A percentile compares a stretch with the other conserved stretches of the same genome.
Conservation (phyloP, 1,140 invertebrate genomes). For the Trachymyrmex cornetzi region DNA sequence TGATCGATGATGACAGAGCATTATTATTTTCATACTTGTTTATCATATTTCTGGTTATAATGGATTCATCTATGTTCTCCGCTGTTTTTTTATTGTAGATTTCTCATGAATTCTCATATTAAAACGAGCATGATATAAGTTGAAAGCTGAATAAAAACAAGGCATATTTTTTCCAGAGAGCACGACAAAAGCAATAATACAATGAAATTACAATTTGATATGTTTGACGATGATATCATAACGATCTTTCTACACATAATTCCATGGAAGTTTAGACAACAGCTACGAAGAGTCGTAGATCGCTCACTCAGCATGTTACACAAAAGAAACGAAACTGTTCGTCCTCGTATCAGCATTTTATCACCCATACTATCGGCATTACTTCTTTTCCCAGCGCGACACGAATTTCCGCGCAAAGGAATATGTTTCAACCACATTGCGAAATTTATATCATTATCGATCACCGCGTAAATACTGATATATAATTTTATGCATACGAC, state of each 20-base stretch:
- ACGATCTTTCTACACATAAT: conserved; percentile 38
- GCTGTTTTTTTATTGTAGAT: neutral
- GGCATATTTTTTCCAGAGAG: neutral
- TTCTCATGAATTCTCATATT: neutral
- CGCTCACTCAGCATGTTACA: conserved; percentile 46
- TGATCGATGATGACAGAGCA: conserved; percentile 1
- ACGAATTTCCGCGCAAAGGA: conserved; percentile 34
- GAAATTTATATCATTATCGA: conserved; percentile 39
- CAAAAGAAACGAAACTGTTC: conserved; percentile 53
- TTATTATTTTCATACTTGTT: conserved; percentile 15
- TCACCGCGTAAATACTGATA: conserved; percentile 7
- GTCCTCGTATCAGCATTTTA: conserved; percentile 58
- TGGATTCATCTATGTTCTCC: neutral
- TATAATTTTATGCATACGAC: conserved; percentile 30
- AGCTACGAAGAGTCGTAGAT: conserved; percentile 29
- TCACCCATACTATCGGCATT: conserved; percentile 64
- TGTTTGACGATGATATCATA: neutral
- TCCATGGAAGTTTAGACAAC: conserved; percentile 24
- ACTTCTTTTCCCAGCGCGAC: conserved; percentile 55
- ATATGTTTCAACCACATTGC: conserved; percentile 48
- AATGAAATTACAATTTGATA: neutral
- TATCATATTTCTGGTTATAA: conserved; percentile 21
- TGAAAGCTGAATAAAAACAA: conserved; percentile 19
- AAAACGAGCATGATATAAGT: conserved; percentile 2
- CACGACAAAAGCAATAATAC: neutral